Base-by-base conservation (phyloP, 2,888 invertebrate genomes). In the Drosophila ezoana region DNA sequence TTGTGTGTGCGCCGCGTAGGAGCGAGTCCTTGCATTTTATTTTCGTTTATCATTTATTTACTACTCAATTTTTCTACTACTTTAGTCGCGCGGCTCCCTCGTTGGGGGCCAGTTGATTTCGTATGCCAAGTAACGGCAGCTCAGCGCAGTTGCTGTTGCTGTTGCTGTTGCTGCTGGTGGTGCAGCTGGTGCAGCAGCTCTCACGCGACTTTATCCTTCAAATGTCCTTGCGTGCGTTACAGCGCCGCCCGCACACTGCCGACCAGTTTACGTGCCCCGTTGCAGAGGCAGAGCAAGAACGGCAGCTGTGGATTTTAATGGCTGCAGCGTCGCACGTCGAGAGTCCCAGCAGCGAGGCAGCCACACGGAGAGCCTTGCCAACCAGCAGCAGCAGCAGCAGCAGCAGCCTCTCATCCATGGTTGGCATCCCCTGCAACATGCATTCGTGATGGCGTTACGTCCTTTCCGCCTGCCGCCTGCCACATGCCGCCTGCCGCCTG, bases 1-100 rank as follows among this genome's bases (percentile, higher is more conserved):
- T 16, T 35, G 51, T 56, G 56, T 62, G 67, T 53, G 63, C 23
- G 64, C 59, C 61, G 72, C 67, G 69, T 60, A 69, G 63, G 69
- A 58, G 57, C 51, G 44, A 79, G 85, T 77, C 85, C 87, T 78
- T 76, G 87, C 87, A 87, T 87, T 89, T 90, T 83, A 89, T 89
- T 87, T 87, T 87, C 82, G 90, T 90, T 87, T 87, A 90, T 89
- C 85, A 89, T 89, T 89, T 89, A 89, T 90, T 89, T 90, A 89
- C 81, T 87, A 78, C 89, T 90, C 89, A 88, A 90, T 89, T 90
- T 90, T 85, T 87, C 79, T 84, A 84, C 79, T 77, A 83, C 84
- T 86, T 85, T 86, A 85, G 87, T 81, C 89, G 85, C 73, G 78
- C 53, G 70, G 70, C 75, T 72, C 74, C 77, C 77, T 78, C 67